Evolutionary conservation across 2,113 vertebrate genomes (phyloP).

Genomic region (Pluvianellus socialis): DNA sequence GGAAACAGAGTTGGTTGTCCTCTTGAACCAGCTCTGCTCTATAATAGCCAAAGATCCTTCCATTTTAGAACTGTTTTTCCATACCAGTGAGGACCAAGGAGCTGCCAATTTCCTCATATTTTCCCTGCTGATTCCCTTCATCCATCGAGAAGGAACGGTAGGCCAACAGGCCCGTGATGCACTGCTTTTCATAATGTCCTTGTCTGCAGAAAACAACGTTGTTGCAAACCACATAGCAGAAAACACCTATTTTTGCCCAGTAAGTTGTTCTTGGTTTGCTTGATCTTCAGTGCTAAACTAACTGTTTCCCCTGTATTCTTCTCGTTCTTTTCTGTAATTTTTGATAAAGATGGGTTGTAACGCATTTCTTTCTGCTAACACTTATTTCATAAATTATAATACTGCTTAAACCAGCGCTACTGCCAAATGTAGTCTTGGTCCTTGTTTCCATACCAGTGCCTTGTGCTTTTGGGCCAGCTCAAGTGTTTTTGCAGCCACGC

Average conservation of each 20-base stretch:
- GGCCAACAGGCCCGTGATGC: constrained; percentile 96
- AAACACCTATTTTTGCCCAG: constrained; percentile 97
- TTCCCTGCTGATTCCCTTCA: constrained; percentile 95
- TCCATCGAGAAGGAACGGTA: constrained; percentile 92
- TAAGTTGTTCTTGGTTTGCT: constrained; percentile 68
- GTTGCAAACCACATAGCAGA: constrained; percentile 91
- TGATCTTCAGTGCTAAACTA: background rate
- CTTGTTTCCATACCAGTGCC: background rate
- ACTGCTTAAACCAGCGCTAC: background rate
- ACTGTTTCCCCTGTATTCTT: background rate
- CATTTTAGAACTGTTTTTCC: constrained; percentile 94
- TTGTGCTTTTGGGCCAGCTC: background rate
- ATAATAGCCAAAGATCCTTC: constrained; percentile 94
- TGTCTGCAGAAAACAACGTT: constrained; percentile 90
- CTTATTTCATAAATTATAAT: background rate
- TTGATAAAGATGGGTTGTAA: background rate
- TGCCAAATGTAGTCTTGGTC: background rate
- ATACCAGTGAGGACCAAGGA: constrained; percentile 97
- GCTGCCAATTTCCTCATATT: constrained; percentile 98
- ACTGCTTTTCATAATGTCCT: constrained; percentile 92
- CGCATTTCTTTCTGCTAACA: background rate
- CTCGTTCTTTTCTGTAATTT: background rate
- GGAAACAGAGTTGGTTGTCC: constrained; percentile 88
- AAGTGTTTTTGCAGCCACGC: background rate
- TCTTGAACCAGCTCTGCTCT: constrained; percentile 93